phyloP scores from a whole-genome alignment of 2,113 vertebrate genomes.

The Mesembrinibis cayennensis region DNA sequence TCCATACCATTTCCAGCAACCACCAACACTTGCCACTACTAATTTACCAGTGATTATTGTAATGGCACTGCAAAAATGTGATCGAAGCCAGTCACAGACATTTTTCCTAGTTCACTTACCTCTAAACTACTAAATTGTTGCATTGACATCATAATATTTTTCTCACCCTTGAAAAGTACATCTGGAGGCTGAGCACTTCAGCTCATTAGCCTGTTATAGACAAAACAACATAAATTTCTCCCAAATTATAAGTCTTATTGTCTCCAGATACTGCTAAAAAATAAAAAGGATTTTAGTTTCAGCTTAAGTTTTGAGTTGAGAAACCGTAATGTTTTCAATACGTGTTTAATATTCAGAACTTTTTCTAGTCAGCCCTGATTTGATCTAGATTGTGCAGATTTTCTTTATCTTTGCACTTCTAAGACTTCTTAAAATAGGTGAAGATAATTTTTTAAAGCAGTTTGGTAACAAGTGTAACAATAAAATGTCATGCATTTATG shows the following conservation, averaged over 20 bases:
- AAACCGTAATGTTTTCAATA: neutral
- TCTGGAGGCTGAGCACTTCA: neutral
- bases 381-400: neutral
- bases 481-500: neutral
- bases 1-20: fast-evolving
- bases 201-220: neutral
- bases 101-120: neutral
- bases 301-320: neutral
- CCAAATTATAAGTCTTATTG: neutral
- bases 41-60: neutral
- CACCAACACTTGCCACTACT: neutral
- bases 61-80: neutral
- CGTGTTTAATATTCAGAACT: neutral
- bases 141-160: neutral
- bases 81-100: neutral
- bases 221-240: neutral
- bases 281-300: neutral
- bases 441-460: neutral
- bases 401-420: neutral
- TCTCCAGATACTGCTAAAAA: neutral
- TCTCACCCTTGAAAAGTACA: neutral
- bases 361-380: neutral
- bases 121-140: neutral
- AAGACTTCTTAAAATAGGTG: neutral
- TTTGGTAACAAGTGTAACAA: neutral